Percentiles rank a stretch among this genome's conserved stretches.
Conservation (phyloP, 2,888 invertebrate species). For the Cephus pygmeus region DNA sequence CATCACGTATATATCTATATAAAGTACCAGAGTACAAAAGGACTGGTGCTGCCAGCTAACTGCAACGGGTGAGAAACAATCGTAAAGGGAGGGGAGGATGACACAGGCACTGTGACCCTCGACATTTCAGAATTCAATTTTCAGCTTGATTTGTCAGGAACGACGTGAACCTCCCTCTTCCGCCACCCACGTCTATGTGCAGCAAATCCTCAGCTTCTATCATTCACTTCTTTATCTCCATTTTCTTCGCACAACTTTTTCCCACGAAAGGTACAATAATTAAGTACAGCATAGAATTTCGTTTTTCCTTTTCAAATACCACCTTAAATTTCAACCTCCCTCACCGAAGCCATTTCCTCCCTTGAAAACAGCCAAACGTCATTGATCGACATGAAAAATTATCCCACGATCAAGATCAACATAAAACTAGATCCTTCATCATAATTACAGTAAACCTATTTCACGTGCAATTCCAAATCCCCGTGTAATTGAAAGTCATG, state of each 20-base stretch:
- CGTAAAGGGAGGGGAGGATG: slow-evolving; percentile 28
- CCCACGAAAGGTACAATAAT: neutral
- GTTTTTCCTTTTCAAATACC: neutral
- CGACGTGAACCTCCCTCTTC: slow-evolving; percentile 1
- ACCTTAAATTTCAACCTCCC: neutral
- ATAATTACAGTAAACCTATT: neutral
- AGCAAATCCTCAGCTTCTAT: neutral
- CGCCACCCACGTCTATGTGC: neutral
- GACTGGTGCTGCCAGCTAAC: neutral
- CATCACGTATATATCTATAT: neutral
- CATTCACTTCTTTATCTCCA: neutral
- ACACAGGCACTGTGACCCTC: slow-evolving; percentile 28
- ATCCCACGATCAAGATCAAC: neutral
- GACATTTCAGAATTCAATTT: slow-evolving; percentile 60
- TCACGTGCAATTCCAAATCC: neutral
- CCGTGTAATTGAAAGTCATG: neutral
- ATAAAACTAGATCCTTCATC: neutral
- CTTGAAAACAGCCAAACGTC: neutral
- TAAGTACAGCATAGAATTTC: neutral
- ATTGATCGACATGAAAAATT: neutral
- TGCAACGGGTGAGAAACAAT: slow-evolving; percentile 41
- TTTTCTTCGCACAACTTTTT: neutral
- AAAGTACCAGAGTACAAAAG: neutral
- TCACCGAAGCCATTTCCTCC: neutral
- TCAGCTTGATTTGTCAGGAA: slow-evolving; percentile 63